Evolutionary conservation across 2,888 invertebrate species (phyloP), one percentile per base, ranked within the genome.

Genomic region (Encarsia formosa): DNA sequence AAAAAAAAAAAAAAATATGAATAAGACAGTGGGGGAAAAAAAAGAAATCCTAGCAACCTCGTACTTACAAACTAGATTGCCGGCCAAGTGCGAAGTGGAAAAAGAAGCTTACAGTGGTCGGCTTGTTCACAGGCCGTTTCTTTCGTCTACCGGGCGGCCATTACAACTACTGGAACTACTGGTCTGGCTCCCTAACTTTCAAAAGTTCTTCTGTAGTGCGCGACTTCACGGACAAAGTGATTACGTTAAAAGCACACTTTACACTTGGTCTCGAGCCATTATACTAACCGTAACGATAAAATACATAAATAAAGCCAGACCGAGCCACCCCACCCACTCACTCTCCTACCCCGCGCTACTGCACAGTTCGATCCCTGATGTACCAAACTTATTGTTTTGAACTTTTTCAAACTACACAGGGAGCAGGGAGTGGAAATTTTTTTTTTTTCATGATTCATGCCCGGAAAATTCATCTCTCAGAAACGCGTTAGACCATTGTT

Each of bases 171-270:
- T 40, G n/a, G n/a, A n/a, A 47, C 40, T 47, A 40, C 32, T 40
- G 22, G 38, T n/a, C 45, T 34, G 15, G 62, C 62, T 63, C 62
- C 54, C 61, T 65, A 45, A 13, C 42, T 42, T 63, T 64, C 61
- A 53, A 61, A 63, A 63, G 58, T 61, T 63, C n/a, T n/a, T n/a
- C 44, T 44, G 57, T 57, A 57, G 59, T 59, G 59, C 59, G 58
- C 59, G 8, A 6, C 15, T 35, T 18, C 31, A 26, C 58, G 57
- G 59, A 46, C 59, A 53, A 56, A 61, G 66, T 68, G 65, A 68
- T 67, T 64, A 65, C 65, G 64, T 61, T 68, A 63, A 66, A 65
- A 67, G 67, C 65, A n/a, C n/a, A 65, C 65, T 66, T 65, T 61
- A 59, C 64, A 62, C 63, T 62, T 64, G 61, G 63, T 57, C 57